These are phyloP conservation scores for Conger conger DNA, from an alignment of 2,113 vertebrate genomes.

Conservation along the genomic window DNA sequence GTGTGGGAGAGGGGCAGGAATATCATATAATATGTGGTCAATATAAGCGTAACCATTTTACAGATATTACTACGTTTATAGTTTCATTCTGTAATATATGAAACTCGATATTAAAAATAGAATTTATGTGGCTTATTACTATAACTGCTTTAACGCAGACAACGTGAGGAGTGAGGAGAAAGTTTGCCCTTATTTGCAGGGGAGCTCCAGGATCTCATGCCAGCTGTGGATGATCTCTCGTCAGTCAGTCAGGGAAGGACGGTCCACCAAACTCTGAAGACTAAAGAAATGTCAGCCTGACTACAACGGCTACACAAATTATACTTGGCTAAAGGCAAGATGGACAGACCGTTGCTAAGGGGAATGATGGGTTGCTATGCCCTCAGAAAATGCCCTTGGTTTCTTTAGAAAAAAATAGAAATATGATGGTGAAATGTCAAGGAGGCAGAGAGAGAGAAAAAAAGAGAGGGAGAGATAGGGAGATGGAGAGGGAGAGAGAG, in stretches of 20 bases:
- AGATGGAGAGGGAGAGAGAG: no score
- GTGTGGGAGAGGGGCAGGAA: background rate
- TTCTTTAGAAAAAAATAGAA: background rate
- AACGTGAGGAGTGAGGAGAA: background rate
- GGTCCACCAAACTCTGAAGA: background rate
- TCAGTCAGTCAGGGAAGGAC: background rate
- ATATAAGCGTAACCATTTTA: no score
- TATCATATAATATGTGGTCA: background rate
- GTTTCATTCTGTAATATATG: no score
- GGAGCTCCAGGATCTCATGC: background rate
- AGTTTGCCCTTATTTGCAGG: background rate
- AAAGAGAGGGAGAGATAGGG: no score
- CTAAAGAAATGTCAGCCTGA: background rate
- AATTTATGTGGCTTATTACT: no score
- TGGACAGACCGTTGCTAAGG: background rate
- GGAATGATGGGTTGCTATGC: background rate
- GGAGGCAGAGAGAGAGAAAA: background rate
- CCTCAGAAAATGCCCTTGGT: background rate
- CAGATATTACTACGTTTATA: no score
- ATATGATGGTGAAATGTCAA: slow-evolving; percentile 4
- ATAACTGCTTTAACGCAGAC: background rate
- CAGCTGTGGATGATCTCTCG: background rate
- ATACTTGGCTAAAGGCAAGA: background rate
- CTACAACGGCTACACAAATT: background rate
- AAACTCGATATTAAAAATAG: no score